Evolutionary conservation across 1,140 invertebrate species (phyloP), one percentile per base, ranked within the genome.

Genomic region (Calosoma granatense): DNA sequence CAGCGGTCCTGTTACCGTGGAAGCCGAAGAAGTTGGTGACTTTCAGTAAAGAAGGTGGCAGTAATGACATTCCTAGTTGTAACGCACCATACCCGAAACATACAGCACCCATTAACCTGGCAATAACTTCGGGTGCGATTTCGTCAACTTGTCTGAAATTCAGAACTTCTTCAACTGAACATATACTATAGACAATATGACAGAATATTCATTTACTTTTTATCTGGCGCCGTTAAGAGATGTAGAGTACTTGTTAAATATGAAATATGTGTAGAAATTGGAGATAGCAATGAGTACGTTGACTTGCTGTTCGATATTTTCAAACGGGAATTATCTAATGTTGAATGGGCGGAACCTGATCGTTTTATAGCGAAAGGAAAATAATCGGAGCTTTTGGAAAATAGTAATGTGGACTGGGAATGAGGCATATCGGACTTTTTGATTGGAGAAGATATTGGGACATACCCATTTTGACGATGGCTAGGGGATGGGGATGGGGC

Each of bases 1-100:
- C 85, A 3, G 74, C 73, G 36, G 76, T 70, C 58, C 84, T 71
- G 61, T 87, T 83, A 0, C 83, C 83, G 55, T 83, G 78, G 67
- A 88, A 86, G n/a, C 86, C 86, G 57, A 88, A 69, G 65, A 88
- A 77, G 61, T 83, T 81, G 1, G 84, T 84, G 12, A 87, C 64
- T 61, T 80, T 81, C 1, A 87, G 65, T 15, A 87, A 67, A 12
- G 83, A 82, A 0, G 84, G 81, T 9, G 86, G 85, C 15, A 87
- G 70, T 39, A 87, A 72, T 14, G 85, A 87, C 47, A 86, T 77
- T 59, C 82, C 84, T 22, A 88, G 67, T 64, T 87, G 85, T 63
- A 88, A 85, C 36, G 85, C 72, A 4, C 86, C 85, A 63, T 86
- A 87, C 6, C 85, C 85, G 68, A 88, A 87, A 64, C 82, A 84